A percentile compares a stretch with the other conserved stretches of the same genome.
These are phyloP conservation scores for Thymelicus sylvestris DNA, from an alignment of 2,888 invertebrate genomes.

Conservation along the genomic window DNA sequence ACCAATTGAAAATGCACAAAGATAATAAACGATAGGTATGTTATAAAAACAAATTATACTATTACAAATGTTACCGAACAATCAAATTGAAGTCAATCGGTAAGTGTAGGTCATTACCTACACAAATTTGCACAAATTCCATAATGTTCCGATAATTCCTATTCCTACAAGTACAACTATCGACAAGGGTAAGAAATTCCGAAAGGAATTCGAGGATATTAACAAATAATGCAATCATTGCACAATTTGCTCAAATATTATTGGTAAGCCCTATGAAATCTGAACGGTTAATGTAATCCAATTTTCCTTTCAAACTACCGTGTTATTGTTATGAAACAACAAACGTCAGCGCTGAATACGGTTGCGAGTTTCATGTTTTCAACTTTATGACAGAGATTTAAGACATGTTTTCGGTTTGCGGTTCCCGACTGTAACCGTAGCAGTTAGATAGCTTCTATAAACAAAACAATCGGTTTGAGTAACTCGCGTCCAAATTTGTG, in stretches of 20 bases:
- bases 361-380: not conserved
- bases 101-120: not conserved
- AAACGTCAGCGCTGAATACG: constrained; percentile 30
- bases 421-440: constrained; percentile 15
- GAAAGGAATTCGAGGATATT: constrained; percentile 25
- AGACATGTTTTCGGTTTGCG: constrained; percentile 14
- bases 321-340: constrained; percentile 47
- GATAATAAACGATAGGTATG: no score
- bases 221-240: constrained; percentile 25
- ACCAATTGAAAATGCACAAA: no score
- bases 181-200: constrained; percentile 25
- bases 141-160: not conserved
- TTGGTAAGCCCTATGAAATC: constrained; percentile 31
- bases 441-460: constrained; percentile 44
- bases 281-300: constrained; percentile 39
- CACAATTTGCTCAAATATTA: constrained; percentile 31
- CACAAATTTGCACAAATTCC: not conserved
- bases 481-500: constrained; percentile 44
- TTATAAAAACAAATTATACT: not conserved
- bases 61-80: not conserved
- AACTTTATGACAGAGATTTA: constrained; percentile 16
- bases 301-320: constrained; percentile 42
- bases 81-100: not conserved
- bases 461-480: constrained; percentile 51
- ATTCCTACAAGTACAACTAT: constrained; percentile 23